Percentiles rank a stretch among this genome's conserved stretches.
Conservation (phyloP, 1,140 invertebrate genomes). For the Laupala kohalensis region DNA sequence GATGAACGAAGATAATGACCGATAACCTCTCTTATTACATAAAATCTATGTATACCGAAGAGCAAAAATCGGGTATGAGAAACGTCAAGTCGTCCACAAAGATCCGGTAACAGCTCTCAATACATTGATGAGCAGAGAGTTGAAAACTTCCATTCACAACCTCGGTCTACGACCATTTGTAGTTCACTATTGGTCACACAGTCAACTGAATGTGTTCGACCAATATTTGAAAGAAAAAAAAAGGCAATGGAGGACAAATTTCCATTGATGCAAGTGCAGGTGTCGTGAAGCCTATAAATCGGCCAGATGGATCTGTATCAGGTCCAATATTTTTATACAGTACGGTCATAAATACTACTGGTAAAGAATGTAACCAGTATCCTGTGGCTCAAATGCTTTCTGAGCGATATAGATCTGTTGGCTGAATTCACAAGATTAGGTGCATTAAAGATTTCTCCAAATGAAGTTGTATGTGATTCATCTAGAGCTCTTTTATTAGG, state of each 20-base stretch:
- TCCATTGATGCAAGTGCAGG: background rate
- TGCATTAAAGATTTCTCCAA: background rate
- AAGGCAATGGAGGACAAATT: background rate
- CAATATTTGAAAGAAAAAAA: background rate
- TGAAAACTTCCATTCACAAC: background rate
- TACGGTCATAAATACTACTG: background rate
- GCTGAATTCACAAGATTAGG: background rate
- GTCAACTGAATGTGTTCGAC: background rate
- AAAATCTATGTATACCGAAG: background rate
- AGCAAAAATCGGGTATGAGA: background rate
- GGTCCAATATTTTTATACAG: background rate
- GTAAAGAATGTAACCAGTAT: background rate
- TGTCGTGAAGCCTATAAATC: background rate
- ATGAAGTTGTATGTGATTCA: background rate
- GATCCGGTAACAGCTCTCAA: background rate
- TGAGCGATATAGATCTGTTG: background rate
- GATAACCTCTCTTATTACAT: background rate
- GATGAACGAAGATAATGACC: background rate
- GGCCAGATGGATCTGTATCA: background rate
- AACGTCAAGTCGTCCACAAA: background rate
- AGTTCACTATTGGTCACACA: background rate
- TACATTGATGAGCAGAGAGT: background rate
- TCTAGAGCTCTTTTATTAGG: background rate
- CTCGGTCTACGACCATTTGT: background rate
- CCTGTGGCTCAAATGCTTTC: background rate